Conservation (phyloP, 2,113 vertebrate genomes). For the Macrotus californicus region DNA sequence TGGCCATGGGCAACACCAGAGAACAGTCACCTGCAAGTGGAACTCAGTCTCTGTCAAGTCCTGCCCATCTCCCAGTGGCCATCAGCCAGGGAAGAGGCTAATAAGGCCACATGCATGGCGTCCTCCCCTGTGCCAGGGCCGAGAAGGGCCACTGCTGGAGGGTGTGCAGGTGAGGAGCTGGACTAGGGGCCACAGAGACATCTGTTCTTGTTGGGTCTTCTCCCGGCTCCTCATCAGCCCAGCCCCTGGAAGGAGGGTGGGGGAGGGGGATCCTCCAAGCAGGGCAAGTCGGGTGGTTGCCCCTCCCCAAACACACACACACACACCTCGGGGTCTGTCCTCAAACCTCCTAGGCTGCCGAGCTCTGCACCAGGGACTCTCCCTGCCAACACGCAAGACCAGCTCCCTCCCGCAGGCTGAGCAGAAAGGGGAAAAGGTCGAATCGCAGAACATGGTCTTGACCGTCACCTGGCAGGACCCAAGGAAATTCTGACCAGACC, state of each 20-base stretch:
- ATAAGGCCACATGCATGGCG: not conserved
- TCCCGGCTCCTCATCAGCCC: not conserved
- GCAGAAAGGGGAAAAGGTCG: not conserved
- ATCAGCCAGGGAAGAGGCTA: not conserved
- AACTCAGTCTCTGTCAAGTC: not conserved
- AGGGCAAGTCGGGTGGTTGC: not conserved
- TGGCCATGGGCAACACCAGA: not conserved
- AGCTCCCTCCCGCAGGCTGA: constrained; percentile 22
- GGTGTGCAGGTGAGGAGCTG: not conserved
- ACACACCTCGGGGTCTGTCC: not conserved
- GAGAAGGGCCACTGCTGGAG: not conserved
- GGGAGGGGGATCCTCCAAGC: not conserved
- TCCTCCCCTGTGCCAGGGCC: not conserved
- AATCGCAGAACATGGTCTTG: not conserved
- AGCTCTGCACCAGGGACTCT: not conserved
- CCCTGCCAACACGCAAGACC: not conserved
- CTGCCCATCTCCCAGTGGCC: not conserved
- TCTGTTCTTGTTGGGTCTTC: not conserved
- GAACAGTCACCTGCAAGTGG: not conserved
- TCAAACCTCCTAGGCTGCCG: not conserved
- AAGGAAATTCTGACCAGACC: not conserved
- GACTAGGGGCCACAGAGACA: not conserved
- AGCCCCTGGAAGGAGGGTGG: not conserved
- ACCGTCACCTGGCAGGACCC: constrained; percentile 1
- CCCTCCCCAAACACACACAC: not conserved